These are phyloP conservation scores for Eriocheir sinensis DNA, from an alignment of 1,140 invertebrate species.

Conservation along the genomic window DNA sequence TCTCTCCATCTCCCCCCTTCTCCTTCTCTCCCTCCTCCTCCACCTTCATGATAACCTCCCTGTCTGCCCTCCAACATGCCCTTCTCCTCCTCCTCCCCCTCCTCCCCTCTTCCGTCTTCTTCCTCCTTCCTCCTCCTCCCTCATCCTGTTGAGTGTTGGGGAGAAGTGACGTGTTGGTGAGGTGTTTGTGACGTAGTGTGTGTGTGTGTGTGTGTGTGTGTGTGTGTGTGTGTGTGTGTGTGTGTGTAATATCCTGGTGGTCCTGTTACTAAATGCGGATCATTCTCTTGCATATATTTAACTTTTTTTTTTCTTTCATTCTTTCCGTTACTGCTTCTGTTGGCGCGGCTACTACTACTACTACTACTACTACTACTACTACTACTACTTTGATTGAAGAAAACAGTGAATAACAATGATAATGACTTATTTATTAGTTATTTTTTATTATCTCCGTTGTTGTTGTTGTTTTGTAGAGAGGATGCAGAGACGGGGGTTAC, in stretches of 20 bases:
- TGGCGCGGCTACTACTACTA: not conserved
- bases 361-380: conserved; percentile 18
- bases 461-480: too few relatives aligned
- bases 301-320: not conserved
- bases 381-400: conserved; percentile 6
- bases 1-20: not conserved
- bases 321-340: not conserved
- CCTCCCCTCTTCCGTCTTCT: not conserved
- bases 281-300: not conserved
- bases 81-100: conserved; percentile 4
- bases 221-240: conserved; percentile 49
- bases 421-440: not conserved
- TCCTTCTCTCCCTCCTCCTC: conserved; percentile 37
- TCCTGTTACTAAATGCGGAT: not conserved
- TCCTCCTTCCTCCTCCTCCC: not conserved
- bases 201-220: conserved; percentile 28
- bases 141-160: not conserved
- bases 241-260: not conserved
- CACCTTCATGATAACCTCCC: not conserved
- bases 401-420: not conserved
- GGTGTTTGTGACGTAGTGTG: not conserved
- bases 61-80: not conserved
- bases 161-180: conserved; percentile 38
- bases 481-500: too few relatives aligned
- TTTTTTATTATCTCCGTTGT: not conserved